Conservation (phyloP, 2,113 vertebrate genomes). For the Cynocephalus volans region DNA sequence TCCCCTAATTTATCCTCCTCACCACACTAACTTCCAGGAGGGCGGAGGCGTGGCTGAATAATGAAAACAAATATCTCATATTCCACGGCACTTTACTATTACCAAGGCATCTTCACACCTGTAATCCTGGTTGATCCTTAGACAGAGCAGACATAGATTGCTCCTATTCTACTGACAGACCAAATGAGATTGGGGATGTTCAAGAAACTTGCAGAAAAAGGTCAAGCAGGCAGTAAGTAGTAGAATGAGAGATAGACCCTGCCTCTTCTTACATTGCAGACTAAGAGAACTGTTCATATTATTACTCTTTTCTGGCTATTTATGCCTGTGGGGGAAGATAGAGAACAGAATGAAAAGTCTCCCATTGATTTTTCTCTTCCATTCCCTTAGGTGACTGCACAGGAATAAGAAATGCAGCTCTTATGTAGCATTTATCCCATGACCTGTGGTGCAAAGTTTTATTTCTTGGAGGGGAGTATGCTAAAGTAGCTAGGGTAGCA, state of each 20-base stretch:
- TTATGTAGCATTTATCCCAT: not conserved
- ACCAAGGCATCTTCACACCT: not conserved
- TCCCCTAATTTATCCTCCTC: not conserved
- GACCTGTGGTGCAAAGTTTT: not conserved
- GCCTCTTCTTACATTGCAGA: not conserved
- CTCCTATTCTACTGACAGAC: not conserved
- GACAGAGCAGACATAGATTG: not conserved
- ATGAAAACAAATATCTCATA: not conserved
- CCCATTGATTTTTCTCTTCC: slow-evolving; percentile 12
- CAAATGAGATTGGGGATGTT: rapidly evolving
- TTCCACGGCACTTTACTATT: not conserved
- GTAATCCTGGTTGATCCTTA: not conserved
- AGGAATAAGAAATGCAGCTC: not conserved
- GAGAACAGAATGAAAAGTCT: slow-evolving; percentile 17
- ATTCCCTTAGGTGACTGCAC: not conserved
- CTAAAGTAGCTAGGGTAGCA: not conserved
- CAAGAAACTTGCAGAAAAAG: not conserved
- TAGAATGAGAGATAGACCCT: not conserved
- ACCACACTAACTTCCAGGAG: not conserved
- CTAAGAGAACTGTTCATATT: not conserved
- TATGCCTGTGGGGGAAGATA: not conserved
- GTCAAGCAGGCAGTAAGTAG: not conserved
- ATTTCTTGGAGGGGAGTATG: not conserved
- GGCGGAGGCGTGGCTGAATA: not conserved
- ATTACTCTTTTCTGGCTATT: not conserved